Evolutionary conservation across 2,797 vertebrate species (phyloP), one percentile per base, ranked within the genome.

Genomic region (Hybognathus amarus): DNA sequence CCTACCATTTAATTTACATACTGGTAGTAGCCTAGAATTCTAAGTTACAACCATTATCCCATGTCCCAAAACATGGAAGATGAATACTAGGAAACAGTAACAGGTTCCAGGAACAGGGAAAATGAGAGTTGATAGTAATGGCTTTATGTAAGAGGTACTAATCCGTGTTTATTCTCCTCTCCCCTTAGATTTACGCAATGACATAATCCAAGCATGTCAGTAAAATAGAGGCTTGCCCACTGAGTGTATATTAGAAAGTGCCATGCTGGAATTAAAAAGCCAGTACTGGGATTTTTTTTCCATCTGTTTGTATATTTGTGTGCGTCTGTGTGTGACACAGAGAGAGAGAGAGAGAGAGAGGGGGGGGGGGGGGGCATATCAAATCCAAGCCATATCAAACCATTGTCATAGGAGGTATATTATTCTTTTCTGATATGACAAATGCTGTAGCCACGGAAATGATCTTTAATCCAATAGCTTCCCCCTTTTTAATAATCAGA

Each of bases 121-220:
- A 66, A 70, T 38, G 24, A 77, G 9, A 36, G 69, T 24, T 73
- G 54, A 81, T 73, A 63, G n/a, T 74, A 71, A 71, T 77, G 71
- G 82, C 12, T 77, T 80, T 86, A 75, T 77, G 27, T 82, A 77
- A 81, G 79, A 66, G n/a, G 6, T 52, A 36, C 92, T 92, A 91
- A 93, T 93, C 91, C 91, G 91, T 90, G 90, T 93, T 93, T 93
- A 86, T 92, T 90, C 88, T 90, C 24, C 64, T 88, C 90, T 92
- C 90, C 88, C 91, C 85, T 77, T 89, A 89, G 89, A 88, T 91
- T 94, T 94, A 87, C 85, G 76, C 93, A 93, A 94, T 84, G 85
- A 91, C 80, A 88, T 93, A 94, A 94, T 94, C 94, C 91, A 83
- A 79, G 0, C 61, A 88, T 91, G 91, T 92, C 92, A 87, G 83